Percentiles rank a stretch among this genome's conserved stretches.
phyloP scores from a whole-genome alignment of 2,797 vertebrate species.

The Pangasius larnaudii region DNA sequence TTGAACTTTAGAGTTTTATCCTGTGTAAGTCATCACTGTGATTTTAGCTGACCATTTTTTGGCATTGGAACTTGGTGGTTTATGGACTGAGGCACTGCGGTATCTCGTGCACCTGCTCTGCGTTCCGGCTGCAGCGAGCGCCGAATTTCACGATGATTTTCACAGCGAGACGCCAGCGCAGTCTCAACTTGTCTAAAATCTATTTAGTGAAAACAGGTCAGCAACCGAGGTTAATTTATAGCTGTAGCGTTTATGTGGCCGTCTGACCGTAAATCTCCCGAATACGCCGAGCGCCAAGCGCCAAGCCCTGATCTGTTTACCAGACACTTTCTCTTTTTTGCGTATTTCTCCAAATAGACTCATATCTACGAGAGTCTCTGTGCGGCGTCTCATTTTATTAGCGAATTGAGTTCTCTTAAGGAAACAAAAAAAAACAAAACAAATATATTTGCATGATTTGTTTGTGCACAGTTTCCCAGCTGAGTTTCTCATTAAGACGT shows the following conservation, averaged over 20 bases:
- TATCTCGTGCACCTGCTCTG: slow-evolving; percentile 12
- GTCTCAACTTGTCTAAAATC: slow-evolving; percentile 48
- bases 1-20: background rate
- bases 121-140: background rate
- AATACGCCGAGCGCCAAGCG: background rate
- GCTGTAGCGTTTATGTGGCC: slow-evolving; percentile 40
- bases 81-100: background rate
- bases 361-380: slow-evolving; percentile 25
- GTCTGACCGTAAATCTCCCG: slow-evolving; percentile 59
- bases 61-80: background rate
- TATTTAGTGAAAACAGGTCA: slow-evolving; percentile 45
- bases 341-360: slow-evolving; percentile 45
- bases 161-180: slow-evolving; percentile 6
- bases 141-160: slow-evolving; percentile 24
- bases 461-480: background rate
- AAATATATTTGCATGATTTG: background rate
- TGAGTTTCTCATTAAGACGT: slow-evolving; percentile 32
- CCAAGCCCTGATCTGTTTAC: slow-evolving; percentile 56
- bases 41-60: background rate
- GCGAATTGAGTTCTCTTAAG: slow-evolving; percentile 39
- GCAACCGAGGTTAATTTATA: slow-evolving; percentile 60
- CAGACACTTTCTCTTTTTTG: slow-evolving; percentile 52
- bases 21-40: slow-evolving; percentile 13
- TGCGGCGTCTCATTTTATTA: slow-evolving; percentile 53
- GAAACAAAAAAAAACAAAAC: background rate